Conservation (phyloP, 2,888 invertebrate genomes). For the Tanypteryx hageni region DNA sequence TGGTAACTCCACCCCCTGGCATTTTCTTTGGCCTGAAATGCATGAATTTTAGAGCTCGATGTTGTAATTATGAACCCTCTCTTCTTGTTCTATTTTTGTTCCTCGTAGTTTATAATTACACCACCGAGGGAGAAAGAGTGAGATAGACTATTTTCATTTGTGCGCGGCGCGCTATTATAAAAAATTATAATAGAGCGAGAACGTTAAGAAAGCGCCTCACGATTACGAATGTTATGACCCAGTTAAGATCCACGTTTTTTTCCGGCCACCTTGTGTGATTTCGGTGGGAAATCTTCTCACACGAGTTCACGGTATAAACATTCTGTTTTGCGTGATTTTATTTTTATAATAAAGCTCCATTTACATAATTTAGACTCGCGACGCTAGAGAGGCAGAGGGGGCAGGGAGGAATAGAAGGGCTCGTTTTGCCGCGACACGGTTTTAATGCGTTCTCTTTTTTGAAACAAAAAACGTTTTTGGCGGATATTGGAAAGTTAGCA, state of each 20-base stretch:
- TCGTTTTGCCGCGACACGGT: background rate
- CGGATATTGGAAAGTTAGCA: background rate
- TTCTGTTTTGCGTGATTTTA: background rate
- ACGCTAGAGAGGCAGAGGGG: background rate
- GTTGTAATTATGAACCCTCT: background rate
- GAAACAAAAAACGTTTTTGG: conserved; percentile 7
- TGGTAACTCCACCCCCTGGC: background rate
- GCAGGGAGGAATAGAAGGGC: background rate
- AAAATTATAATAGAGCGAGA: conserved; percentile 29
- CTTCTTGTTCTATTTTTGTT: background rate
- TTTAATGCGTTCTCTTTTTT: background rate
- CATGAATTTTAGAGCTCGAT: background rate
- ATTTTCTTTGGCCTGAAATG: background rate
- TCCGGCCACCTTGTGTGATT: conserved; percentile 40
- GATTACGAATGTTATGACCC: conserved; percentile 62
- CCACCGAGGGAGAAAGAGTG: background rate
- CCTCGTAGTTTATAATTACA: conserved; percentile 10
- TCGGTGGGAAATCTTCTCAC: conserved; percentile 37
- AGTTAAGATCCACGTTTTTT: conserved; percentile 45
- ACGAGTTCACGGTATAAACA: background rate
- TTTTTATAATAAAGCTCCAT: background rate
- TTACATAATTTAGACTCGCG: background rate
- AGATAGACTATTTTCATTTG: conserved; percentile 50
- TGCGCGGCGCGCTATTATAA: background rate
- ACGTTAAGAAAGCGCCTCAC: conserved; percentile 43